These are phyloP conservation scores for Chrysemys picta DNA, from an alignment of 2,113 vertebrate genomes.

Conservation along the genomic window DNA sequence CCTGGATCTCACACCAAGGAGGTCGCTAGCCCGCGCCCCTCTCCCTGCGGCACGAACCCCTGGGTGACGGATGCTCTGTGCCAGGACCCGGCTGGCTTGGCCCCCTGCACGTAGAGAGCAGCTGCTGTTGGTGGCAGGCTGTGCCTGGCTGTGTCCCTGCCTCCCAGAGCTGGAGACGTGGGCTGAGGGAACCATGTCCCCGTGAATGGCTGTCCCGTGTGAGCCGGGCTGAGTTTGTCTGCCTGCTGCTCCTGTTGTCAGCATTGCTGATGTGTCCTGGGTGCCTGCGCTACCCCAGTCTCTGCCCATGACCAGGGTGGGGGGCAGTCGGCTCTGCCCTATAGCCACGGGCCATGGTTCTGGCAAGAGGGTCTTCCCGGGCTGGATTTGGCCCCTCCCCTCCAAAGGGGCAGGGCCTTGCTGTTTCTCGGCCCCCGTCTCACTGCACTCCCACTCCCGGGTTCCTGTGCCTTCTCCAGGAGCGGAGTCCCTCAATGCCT, in stretches of 20 bases:
- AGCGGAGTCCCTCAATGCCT: conserved; percentile 93
- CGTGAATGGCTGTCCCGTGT: not conserved
- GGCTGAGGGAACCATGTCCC: not conserved
- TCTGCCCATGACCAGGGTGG: not conserved
- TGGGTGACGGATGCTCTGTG: fast-evolving
- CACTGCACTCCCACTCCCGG: not conserved
- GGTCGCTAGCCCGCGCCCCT: not conserved
- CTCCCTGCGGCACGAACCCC: not conserved
- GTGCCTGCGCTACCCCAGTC: too few species aligned
- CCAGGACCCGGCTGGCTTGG: not conserved
- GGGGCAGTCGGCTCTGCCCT: not conserved
- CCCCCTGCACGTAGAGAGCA: too few species aligned
- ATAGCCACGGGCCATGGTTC: not conserved
- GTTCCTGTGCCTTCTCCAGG: conserved; percentile 75
- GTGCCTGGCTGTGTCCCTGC: fast-evolving
- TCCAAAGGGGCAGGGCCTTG: fast-evolving
- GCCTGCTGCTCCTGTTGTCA: not conserved
- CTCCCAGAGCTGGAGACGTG: fast-evolving
- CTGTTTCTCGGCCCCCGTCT: not conserved
- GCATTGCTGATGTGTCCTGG: not conserved
- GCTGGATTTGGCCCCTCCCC: fast-evolving
- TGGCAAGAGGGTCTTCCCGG: not conserved
- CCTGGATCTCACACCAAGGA: not conserved
- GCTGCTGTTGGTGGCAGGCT: too few species aligned
- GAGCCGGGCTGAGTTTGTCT: fast-evolving